Evolutionary conservation across 2,888 invertebrate genomes (phyloP).

Genomic region (Bellardia pandia): DNA sequence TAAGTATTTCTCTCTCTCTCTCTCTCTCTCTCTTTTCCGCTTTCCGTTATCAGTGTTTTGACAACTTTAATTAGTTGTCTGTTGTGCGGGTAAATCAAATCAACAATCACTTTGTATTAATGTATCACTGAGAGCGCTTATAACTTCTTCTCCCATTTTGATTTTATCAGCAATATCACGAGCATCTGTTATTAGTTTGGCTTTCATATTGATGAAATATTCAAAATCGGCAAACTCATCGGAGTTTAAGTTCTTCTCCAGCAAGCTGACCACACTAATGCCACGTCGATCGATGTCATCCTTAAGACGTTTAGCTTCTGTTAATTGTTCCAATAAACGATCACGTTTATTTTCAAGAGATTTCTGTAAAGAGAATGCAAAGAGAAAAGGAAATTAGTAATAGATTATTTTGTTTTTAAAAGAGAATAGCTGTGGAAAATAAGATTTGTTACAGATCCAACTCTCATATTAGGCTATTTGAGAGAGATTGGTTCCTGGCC

Average conservation of each 20-base stretch:
- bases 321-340: slow-evolving; percentile 90
- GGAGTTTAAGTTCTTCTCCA: slow-evolving; percentile 89
- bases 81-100: slow-evolving; percentile 57
- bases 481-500: too few species aligned
- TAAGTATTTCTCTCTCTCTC: slow-evolving; percentile 32
- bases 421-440: background rate
- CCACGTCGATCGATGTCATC: slow-evolving; percentile 92
- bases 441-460: background rate
- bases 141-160: slow-evolving; percentile 91
- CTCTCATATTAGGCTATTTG: too few species aligned
- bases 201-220: slow-evolving; percentile 94
- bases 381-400: background rate
- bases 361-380: slow-evolving; percentile 84
- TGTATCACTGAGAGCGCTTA: slow-evolving; percentile 87
- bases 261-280: slow-evolving; percentile 88
- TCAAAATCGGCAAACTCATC: slow-evolving; percentile 92
- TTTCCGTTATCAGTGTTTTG: background rate
- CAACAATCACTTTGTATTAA: slow-evolving; percentile 84
- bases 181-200: slow-evolving; percentile 92
- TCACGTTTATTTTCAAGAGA: slow-evolving; percentile 90
- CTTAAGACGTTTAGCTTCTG: slow-evolving; percentile 92
- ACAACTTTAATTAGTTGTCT: background rate
- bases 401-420: background rate
- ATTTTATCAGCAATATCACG: slow-evolving; percentile 93
- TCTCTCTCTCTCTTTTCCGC: slow-evolving; percentile 11